These are phyloP conservation scores for Geococcyx californianus DNA, from an alignment of 2,113 vertebrate species.

Conservation along the genomic window DNA sequence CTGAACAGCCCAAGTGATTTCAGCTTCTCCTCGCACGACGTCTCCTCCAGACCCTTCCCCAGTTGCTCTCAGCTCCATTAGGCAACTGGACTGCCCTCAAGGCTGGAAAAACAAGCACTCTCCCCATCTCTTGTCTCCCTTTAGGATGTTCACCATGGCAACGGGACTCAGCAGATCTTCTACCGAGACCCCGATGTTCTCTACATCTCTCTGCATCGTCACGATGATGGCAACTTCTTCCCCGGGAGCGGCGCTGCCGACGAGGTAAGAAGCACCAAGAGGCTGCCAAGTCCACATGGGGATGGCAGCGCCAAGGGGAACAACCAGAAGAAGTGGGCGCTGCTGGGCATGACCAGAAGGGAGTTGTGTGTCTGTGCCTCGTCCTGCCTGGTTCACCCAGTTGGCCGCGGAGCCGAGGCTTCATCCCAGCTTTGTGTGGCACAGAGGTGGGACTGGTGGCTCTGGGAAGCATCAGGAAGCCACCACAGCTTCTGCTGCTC, in stretches of 20 bases:
- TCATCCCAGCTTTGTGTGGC: background rate
- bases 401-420: background rate
- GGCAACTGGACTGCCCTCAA: background rate
- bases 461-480: background rate
- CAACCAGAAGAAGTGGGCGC: too few relatives aligned
- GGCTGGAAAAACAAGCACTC: accelerated
- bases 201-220: conserved; percentile 92
- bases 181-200: conserved; percentile 88
- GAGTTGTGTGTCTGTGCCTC: background rate
- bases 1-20: too few relatives aligned
- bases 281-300: too few relatives aligned
- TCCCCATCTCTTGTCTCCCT: background rate
- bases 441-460: accelerated
- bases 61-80: too few relatives aligned
- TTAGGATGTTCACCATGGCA: conserved; percentile 94
- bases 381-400: background rate
- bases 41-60: too few relatives aligned
- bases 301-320: too few relatives aligned
- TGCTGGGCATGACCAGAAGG: background rate
- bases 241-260: conserved; percentile 85
- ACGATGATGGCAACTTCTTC: conserved; percentile 90
- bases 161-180: conserved; percentile 90
- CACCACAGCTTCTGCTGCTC: background rate
- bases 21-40: too few relatives aligned
- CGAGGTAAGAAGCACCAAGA: conserved; percentile 71